These are phyloP conservation scores for Coregonus ussuriensis DNA, from an alignment of 2,797 vertebrate species.

Conservation along the genomic window DNA sequence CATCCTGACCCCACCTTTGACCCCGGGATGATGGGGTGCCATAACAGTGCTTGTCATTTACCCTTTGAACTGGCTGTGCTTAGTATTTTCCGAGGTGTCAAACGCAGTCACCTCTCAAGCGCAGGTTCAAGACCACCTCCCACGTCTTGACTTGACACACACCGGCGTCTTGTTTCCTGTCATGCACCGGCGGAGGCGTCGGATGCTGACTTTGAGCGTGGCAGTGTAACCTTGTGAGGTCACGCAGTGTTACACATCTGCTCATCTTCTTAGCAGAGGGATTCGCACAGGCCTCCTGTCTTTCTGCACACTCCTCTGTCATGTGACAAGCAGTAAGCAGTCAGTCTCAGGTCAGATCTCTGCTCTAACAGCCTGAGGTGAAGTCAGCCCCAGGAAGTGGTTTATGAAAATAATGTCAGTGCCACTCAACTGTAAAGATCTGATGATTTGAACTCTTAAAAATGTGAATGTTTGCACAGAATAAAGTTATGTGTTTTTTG, in stretches of 20 bases:
- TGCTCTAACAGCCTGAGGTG: not conserved
- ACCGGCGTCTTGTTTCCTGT: slow-evolving; percentile 45
- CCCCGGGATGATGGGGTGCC: slow-evolving; percentile 17
- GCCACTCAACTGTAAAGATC: not conserved
- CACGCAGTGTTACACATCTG: slow-evolving; percentile 44
- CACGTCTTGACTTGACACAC: slow-evolving; percentile 28
- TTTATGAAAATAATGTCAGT: not conserved
- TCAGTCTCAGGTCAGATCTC: not conserved
- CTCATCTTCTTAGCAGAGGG: slow-evolving; percentile 49
- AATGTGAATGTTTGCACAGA: not conserved
- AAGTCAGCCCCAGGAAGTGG: not conserved
- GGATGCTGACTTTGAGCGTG: slow-evolving; percentile 39
- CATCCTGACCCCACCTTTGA: slow-evolving; percentile 22
- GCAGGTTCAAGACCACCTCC: slow-evolving; percentile 41
- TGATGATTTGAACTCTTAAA: not conserved
- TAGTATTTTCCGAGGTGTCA: slow-evolving; percentile 24
- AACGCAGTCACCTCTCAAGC: slow-evolving; percentile 28
- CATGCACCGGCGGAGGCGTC: slow-evolving; percentile 29
- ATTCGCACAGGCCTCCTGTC: slow-evolving; percentile 23
- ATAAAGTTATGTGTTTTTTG: no score
- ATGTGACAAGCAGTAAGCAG: slow-evolving; percentile 32
- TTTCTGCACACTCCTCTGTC: slow-evolving; percentile 31
- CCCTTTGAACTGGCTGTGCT: slow-evolving; percentile 44
- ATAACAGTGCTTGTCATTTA: slow-evolving; percentile 11
- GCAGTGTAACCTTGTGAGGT: slow-evolving; percentile 61